These are phyloP conservation scores for Ypsolopha scabrella DNA, from an alignment of 2,888 invertebrate species.

Conservation along the genomic window DNA sequence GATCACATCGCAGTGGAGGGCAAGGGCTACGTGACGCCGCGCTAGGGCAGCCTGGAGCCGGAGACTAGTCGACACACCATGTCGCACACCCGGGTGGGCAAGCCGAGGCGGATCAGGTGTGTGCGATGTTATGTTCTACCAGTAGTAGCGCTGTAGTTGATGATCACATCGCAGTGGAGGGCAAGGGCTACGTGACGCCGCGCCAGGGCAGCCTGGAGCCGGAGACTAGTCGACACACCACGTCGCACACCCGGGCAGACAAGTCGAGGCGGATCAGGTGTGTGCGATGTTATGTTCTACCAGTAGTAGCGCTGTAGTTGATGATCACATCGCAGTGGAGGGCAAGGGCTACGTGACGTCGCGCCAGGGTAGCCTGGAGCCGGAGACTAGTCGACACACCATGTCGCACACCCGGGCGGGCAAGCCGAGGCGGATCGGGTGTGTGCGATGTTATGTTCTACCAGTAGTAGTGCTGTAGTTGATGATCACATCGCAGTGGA, in stretches of 20 bases:
- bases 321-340: too few species aligned
- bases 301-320: too few species aligned
- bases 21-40: slow-evolving; percentile 85
- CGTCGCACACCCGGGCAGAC: slow-evolving; percentile 46
- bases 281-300: slow-evolving; percentile 3
- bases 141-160: too few species aligned
- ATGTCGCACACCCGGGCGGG: slow-evolving; percentile 40
- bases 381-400: slow-evolving; percentile 71
- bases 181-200: slow-evolving; percentile 87
- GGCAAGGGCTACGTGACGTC: slow-evolving; percentile 89
- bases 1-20: slow-evolving; percentile 94
- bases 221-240: slow-evolving; percentile 65
- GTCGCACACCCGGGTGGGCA: slow-evolving; percentile 50
- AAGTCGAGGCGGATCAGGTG: slow-evolving; percentile 78
- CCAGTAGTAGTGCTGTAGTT: too few species aligned
- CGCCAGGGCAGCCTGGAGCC: slow-evolving; percentile 81
- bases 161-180: slow-evolving; percentile 93
- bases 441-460: slow-evolving; percentile 3
- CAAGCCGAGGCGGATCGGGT: slow-evolving; percentile 72
- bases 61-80: slow-evolving; percentile 65
- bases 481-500: too few species aligned
- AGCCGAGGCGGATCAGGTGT: slow-evolving; percentile 77
- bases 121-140: slow-evolving; percentile 2
- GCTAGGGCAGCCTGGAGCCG: slow-evolving; percentile 80
- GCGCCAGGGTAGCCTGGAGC: slow-evolving; percentile 79